Base-by-base conservation (phyloP, 2,797 vertebrate species). In the Tympanoctomys barrerae region DNA sequence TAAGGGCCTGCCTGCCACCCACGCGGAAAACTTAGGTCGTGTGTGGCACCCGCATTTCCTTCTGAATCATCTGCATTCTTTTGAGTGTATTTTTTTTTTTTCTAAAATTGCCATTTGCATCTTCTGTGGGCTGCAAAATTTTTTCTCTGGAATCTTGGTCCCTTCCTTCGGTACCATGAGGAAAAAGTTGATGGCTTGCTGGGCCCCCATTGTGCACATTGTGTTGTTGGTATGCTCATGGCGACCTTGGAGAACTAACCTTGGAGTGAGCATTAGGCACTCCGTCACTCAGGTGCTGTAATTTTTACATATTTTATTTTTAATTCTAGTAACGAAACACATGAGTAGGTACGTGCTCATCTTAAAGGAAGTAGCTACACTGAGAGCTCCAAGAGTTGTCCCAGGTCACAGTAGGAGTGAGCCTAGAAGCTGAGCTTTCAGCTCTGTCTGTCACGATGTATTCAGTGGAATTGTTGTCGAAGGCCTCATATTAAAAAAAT, bases 321-420 rank as follows among this genome's bases (percentile, higher is more conserved):
- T 83, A 68, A 57, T 90, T 85, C 16, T 95, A 31, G 36, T 22
- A 80, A 24, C 28, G 90, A 93, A 91, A 42, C 19, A 28, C 57
- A 19, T 28, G 33, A 59, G 39, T 80, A 36, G 84, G 33, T n/a
- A 42, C 39, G 36, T 59, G 12, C 28, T 49, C 28, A 26, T 59
- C 92, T 33, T 61, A 75, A 64, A n/a, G 24, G 36, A 87, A n/a
- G 7, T 82, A 46, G 22, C 59, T 81, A 5, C 0, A 31, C 57
- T 57, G 26, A 94, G 70, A 82, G n/a, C 75, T 64, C 77, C 49
- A 31, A 92, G 8, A 62, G 31, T 8, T 39, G 10, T 81, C 54
- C 1, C 49, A n/a, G 14, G 82, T 86, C 64, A 83, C 11, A 5
- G 52, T 80, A n/a, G 11, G 46, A 10, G 24, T 42, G 59, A 89